These are phyloP conservation scores for Carduelis carduelis DNA, from an alignment of 2,797 vertebrate species.

Conservation along the genomic window DNA sequence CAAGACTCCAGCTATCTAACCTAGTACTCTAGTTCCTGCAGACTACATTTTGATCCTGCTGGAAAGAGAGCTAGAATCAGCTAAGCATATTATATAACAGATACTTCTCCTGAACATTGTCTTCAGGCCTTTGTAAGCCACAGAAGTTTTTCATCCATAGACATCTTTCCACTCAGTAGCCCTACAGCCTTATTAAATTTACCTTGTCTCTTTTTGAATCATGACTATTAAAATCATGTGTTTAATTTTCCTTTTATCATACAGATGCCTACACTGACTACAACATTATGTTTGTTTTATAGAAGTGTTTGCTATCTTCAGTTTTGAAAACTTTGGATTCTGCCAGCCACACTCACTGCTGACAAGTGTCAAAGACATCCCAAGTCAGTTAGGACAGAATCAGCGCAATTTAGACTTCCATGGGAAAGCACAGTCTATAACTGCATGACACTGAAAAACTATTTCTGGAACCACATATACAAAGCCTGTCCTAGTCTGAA, in stretches of 20 bases:
- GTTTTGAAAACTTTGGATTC: background rate
- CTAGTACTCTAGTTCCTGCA: background rate
- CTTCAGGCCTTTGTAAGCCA: background rate
- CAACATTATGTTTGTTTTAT: background rate
- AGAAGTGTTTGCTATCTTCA: background rate
- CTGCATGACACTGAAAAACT: background rate
- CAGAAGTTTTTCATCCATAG: background rate
- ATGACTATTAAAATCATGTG: background rate
- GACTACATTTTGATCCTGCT: background rate
- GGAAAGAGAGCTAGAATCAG: background rate
- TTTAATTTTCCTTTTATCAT: background rate
- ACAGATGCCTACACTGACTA: background rate
- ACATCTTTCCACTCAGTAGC: background rate
- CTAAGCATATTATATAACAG: background rate
- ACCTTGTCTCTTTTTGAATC: background rate
- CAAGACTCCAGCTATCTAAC: background rate
- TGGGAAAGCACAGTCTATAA: background rate
- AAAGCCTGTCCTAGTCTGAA: background rate
- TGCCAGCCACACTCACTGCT: background rate
- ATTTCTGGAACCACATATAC: background rate
- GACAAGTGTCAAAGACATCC: background rate
- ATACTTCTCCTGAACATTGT: background rate
- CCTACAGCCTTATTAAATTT: background rate
- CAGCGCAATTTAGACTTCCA: background rate
- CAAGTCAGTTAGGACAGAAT: background rate